phyloP scores from a whole-genome alignment of 2,888 invertebrate genomes.

The Anagyrus pseudococci region DNA sequence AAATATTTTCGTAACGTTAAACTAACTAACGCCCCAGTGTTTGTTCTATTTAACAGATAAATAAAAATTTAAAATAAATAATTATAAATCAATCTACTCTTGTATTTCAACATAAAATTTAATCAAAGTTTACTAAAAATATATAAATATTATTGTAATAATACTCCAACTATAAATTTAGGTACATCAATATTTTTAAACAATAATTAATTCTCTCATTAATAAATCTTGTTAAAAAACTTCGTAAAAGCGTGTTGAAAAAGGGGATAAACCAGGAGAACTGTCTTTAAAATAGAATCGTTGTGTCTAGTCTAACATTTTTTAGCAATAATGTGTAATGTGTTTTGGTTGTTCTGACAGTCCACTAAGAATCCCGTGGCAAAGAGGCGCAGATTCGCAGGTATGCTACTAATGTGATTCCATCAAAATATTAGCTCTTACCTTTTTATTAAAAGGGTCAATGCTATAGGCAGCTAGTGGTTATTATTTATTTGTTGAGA shows the following conservation, averaged over 20 bases:
- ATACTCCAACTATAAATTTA: too few relatives aligned
- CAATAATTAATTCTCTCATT: too few relatives aligned
- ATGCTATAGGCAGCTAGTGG: slow-evolving; percentile 38
- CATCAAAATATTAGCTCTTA: slow-evolving; percentile 39
- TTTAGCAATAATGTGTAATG: slow-evolving; percentile 42
- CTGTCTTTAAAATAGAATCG: slow-evolving; percentile 35
- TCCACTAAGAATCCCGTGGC: slow-evolving; percentile 59
- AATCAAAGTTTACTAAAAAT: too few relatives aligned
- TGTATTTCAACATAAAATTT: too few relatives aligned
- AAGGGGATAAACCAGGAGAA: too few relatives aligned
- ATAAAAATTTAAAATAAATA: too few relatives aligned
- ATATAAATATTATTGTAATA: too few relatives aligned
- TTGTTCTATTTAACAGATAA: slow-evolving; percentile 40
- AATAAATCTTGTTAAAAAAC: background rate
- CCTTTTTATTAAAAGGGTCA: slow-evolving; percentile 29
- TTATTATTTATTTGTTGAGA: slow-evolving; percentile 30
- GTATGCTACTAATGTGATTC: slow-evolving; percentile 51
- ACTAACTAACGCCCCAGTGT: too few relatives aligned
- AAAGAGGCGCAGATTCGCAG: slow-evolving; percentile 61
- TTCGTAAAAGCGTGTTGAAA: too few relatives aligned
- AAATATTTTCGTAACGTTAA: too few relatives aligned
- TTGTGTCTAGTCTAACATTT: slow-evolving; percentile 43
- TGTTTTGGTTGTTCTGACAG: slow-evolving; percentile 60
- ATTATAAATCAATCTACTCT: too few relatives aligned
- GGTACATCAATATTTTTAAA: too few relatives aligned